phyloP scores from a whole-genome alignment of 2,888 invertebrate genomes.

The Troides helena region DNA sequence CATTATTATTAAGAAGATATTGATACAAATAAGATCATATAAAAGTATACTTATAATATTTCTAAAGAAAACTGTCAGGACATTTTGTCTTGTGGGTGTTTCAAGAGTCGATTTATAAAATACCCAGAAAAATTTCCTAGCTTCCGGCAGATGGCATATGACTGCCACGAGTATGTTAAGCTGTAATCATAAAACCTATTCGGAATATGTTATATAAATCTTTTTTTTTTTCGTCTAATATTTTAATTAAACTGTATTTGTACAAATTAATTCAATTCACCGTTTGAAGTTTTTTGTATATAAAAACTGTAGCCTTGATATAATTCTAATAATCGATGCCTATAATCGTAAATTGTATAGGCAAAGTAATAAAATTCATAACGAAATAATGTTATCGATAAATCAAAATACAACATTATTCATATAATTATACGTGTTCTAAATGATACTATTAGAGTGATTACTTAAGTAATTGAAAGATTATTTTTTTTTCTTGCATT shows the following conservation, averaged over 20 bases:
- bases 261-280: not conserved
- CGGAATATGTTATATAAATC: not conserved
- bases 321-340: constrained; percentile 9
- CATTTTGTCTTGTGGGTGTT: not conserved
- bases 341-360: constrained; percentile 25
- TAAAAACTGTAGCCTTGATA: constrained; percentile 19
- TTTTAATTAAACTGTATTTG: not conserved
- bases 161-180: not conserved
- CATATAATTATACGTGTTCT: constrained; percentile 21
- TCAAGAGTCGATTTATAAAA: constrained; percentile 5
- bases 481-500: constrained; percentile 9
- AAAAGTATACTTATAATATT: not conserved
- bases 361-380: constrained; percentile 12
- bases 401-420: constrained; percentile 26
- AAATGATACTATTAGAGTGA: constrained; percentile 26
- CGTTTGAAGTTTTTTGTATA: not conserved
- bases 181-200: constrained; percentile 1
- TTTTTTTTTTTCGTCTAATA: constrained; percentile 2
- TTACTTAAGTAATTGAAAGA: constrained; percentile 27
- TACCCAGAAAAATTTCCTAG: constrained; percentile 7
- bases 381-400: constrained; percentile 19
- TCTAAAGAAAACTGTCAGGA: not conserved
- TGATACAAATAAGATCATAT: not conserved
- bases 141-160: constrained; percentile 11
- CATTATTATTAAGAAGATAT: too few species aligned